These are phyloP conservation scores for Parotia lawesii DNA, from an alignment of 2,113 vertebrate species.

Conservation along the genomic window DNA sequence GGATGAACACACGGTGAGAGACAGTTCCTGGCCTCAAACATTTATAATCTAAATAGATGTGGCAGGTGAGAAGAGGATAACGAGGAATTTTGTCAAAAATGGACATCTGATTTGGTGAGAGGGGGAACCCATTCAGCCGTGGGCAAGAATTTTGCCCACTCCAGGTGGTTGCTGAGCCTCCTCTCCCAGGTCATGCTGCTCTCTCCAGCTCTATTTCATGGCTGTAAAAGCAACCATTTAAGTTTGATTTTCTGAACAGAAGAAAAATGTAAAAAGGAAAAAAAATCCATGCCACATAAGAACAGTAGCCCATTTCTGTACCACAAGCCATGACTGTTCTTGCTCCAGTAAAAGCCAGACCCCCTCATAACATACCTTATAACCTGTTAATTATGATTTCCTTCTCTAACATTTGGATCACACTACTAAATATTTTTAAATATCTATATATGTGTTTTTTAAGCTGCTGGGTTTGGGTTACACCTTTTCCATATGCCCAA, in stretches of 20 bases:
- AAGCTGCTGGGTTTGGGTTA: constrained; percentile 68
- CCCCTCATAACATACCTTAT: constrained; percentile 54
- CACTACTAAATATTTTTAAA: constrained; percentile 57
- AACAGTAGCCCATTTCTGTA: not conserved
- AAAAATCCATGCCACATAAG: not conserved
- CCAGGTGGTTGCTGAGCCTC: not conserved
- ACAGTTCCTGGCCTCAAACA: not conserved
- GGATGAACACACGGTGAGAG: not conserved
- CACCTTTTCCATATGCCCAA: constrained; percentile 64
- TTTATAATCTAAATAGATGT: not conserved
- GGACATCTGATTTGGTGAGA: not conserved
- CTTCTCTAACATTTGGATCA: constrained; percentile 60
- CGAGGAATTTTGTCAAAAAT: not conserved
- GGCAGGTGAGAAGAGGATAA: constrained; percentile 3
- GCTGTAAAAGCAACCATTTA: not conserved
- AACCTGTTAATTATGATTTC: constrained; percentile 63
- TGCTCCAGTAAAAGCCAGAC: constrained; percentile 32
- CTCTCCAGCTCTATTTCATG: not conserved
- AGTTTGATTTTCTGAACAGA: not conserved
- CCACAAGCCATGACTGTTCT: not conserved
- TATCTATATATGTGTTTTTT: constrained; percentile 67
- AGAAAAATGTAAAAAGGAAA: not conserved
- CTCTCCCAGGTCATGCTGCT: not conserved
- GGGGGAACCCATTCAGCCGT: not conserved
- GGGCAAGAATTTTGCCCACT: not conserved